phyloP scores from a whole-genome alignment of 1,140 invertebrate species.

The Diorhabda elongata region DNA sequence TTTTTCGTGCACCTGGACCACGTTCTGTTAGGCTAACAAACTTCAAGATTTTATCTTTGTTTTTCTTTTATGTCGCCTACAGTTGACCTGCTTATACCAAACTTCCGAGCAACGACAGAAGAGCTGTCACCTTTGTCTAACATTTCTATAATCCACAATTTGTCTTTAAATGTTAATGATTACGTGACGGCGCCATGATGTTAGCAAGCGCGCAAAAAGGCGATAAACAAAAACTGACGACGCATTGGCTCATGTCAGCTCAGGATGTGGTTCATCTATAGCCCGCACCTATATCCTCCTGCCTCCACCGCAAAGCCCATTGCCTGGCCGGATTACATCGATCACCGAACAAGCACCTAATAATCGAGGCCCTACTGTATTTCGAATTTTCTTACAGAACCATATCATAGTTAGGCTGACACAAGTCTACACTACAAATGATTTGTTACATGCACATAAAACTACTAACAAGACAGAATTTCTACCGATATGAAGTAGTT shows the following conservation, averaged over 20 bases:
- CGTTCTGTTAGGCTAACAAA: slow-evolving; percentile 4
- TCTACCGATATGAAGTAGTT: no score
- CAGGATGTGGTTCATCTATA: not conserved
- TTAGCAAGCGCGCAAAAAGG: not conserved
- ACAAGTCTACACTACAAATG: no score
- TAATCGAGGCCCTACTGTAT: not conserved
- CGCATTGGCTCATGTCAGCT: not conserved
- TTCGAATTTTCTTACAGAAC: not conserved
- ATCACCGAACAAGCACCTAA: not conserved
- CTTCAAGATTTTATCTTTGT: slow-evolving; percentile 5
- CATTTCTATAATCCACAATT: slow-evolving; percentile 9
- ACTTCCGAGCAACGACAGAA: not conserved
- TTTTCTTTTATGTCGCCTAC: not conserved
- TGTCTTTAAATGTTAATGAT: slow-evolving; percentile 7
- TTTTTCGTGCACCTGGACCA: slow-evolving; percentile 5
- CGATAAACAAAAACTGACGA: not conserved
- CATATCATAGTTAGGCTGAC: no score
- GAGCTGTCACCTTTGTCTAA: slow-evolving; percentile 1
- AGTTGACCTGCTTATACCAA: not conserved
- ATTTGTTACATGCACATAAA: no score
- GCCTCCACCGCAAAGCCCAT: not conserved
- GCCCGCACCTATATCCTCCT: not conserved
- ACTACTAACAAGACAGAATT: no score
- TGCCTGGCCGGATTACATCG: slow-evolving; percentile 3
- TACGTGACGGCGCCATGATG: slow-evolving; percentile 7